Conservation (phyloP, 1,140 invertebrate species). For the Nixonia krombeini region DNA sequence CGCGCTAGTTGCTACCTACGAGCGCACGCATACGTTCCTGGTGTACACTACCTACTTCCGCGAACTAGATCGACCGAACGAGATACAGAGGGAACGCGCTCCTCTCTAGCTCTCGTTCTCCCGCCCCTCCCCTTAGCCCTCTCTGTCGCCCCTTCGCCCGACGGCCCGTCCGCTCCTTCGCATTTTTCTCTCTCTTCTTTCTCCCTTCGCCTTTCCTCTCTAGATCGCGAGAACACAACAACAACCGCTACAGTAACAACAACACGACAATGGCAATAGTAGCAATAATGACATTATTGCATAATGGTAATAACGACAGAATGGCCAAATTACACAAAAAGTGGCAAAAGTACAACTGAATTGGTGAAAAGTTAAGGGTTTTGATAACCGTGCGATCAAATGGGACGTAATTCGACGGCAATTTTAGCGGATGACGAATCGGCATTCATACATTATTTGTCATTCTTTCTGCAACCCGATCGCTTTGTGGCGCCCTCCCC, state of each 20-base stretch:
- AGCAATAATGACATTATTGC: too few species aligned
- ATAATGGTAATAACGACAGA: too few species aligned
- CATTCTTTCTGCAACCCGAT: too few species aligned
- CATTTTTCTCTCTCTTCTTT: conserved; percentile 24
- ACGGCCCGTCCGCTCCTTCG: too few species aligned
- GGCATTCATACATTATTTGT: background rate
- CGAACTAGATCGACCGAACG: conserved; percentile 35
- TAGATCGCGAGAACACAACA: too few species aligned
- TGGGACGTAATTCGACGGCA: too few species aligned
- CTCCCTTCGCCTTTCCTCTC: background rate
- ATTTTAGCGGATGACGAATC: too few species aligned
- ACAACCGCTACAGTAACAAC: too few species aligned
- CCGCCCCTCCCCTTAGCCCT: conserved; percentile 1
- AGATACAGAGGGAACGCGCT: conserved; percentile 24
- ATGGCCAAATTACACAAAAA: too few species aligned
- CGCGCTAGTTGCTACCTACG: conserved; percentile 38
- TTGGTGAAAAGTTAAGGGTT: too few species aligned
- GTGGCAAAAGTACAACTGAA: too few species aligned
- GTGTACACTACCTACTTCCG: conserved; percentile 40
- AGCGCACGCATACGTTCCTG: conserved; percentile 37
- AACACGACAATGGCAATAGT: background rate
- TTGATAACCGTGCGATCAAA: too few species aligned
- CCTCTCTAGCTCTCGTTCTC: conserved; percentile 11
- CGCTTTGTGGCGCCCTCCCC: background rate
- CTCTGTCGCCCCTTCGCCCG: conserved; percentile 2